Evolutionary conservation across 2,797 vertebrate species (phyloP).

Genomic region (Lagodon rhomboides): DNA sequence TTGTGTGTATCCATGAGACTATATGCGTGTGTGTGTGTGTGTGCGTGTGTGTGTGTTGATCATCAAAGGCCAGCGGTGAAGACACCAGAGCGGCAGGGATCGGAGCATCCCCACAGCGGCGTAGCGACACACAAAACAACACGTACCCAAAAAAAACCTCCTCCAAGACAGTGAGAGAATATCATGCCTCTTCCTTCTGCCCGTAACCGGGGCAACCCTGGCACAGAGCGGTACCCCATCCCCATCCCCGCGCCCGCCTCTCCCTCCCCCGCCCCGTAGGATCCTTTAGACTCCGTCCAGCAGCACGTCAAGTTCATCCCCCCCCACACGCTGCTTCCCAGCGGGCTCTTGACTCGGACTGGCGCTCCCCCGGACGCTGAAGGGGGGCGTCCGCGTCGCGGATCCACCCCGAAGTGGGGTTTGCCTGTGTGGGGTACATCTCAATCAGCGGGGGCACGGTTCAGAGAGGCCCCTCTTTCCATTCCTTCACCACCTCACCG

Average conservation of each 20-base stretch:
- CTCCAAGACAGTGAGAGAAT: constrained; percentile 67
- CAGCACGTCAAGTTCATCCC: constrained; percentile 85
- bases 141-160: constrained; percentile 28
- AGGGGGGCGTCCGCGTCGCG: constrained; percentile 69
- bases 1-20: constrained; percentile 35
- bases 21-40: constrained; percentile 34
- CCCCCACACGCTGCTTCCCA: constrained; percentile 84
- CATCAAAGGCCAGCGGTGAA: constrained; percentile 79
- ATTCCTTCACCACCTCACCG: constrained; percentile 76
- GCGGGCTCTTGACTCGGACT: constrained; percentile 83
- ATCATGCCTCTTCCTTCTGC: constrained; percentile 83
- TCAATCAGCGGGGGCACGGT: constrained; percentile 91
- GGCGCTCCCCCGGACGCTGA: constrained; percentile 77
- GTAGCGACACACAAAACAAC: constrained; percentile 70
- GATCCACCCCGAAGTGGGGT: constrained; percentile 66
- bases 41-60: constrained; percentile 34
- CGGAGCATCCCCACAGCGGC: constrained; percentile 72
- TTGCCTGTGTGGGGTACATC: constrained; percentile 88
- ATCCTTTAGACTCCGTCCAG: constrained; percentile 87
- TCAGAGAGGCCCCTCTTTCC: constrained; percentile 67
- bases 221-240: constrained; percentile 70
- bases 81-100: constrained; percentile 77
- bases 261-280: constrained; percentile 51
- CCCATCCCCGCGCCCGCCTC: constrained; percentile 50
- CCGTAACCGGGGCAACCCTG: constrained; percentile 90